These are phyloP conservation scores for Oncorhynchus kisutch DNA, from an alignment of 2,113 vertebrate species.

Conservation along the genomic window DNA sequence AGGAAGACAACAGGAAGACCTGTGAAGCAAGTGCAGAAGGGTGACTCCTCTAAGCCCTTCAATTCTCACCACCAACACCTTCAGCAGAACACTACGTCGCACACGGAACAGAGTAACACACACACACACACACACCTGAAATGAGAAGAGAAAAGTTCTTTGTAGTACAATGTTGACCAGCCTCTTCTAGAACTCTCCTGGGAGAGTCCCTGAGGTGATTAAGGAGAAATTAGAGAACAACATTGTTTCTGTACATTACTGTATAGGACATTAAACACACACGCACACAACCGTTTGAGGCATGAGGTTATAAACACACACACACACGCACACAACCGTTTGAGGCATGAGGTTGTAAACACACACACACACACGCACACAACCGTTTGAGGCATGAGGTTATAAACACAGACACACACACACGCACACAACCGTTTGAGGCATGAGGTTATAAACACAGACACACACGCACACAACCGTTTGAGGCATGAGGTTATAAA, in stretches of 20 bases:
- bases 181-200: conserved; percentile 46
- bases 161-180: conserved; percentile 48
- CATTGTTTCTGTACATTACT: conserved; percentile 34
- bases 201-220: conserved; percentile 49
- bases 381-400: too few relatives aligned
- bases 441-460: too few relatives aligned
- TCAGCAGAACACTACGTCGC: background rate
- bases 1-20: background rate
- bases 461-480: conserved; percentile 11
- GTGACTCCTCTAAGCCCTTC: conserved; percentile 31
- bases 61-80: conserved; percentile 5
- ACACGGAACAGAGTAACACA: conserved; percentile 44
- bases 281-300: background rate
- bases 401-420: conserved; percentile 22
- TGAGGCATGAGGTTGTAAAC: too few relatives aligned
- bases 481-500: too few relatives aligned
- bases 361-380: conserved; percentile 17
- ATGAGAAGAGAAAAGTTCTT: conserved; percentile 30
- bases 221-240: conserved; percentile 9
- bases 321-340: conserved; percentile 18
- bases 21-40: conserved; percentile 26
- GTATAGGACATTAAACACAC: background rate
- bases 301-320: background rate
- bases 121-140: conserved; percentile 3
- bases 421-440: conserved; percentile 27